A percentile compares a stretch with the other conserved stretches of the same genome.
Conservation (phyloP, 2,113 vertebrate genomes). For the Raja brachyura region DNA sequence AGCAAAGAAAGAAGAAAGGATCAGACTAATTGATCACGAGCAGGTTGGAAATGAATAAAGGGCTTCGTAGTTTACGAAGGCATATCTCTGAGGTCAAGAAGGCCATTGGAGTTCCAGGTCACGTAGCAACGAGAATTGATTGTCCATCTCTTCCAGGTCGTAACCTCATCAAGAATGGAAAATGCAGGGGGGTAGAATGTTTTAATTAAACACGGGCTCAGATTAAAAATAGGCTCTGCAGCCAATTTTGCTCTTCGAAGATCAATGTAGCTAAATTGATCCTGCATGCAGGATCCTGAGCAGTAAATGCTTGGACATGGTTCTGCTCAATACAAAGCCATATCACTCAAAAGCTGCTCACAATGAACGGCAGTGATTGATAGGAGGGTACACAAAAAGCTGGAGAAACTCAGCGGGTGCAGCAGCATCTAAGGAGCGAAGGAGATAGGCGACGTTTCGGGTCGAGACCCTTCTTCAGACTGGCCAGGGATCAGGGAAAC, state of each 20-base stretch:
- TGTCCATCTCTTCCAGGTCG: not conserved
- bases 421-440: too few species aligned
- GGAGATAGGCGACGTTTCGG: too few species aligned
- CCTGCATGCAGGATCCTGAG: not conserved
- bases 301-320: not conserved
- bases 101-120: not conserved
- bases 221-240: conserved; percentile 8
- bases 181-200: not conserved
- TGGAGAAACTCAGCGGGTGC: too few species aligned
- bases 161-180: conserved; percentile 10
- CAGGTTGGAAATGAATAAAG: not conserved
- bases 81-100: not conserved
- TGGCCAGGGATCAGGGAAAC: too few species aligned
- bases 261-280: conserved; percentile 20
- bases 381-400: too few species aligned
- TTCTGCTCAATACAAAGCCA: too few species aligned
- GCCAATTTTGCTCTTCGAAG: not conserved
- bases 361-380: not conserved
- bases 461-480: too few species aligned
- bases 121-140: conserved; percentile 4
- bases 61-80: not conserved
- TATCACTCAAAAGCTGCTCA: not conserved
- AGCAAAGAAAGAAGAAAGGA: not conserved
- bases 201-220: not conserved
- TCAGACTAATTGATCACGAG: not conserved